Base-by-base conservation (phyloP, 1,140 invertebrate species). In the Dendroctonus ponderosae region DNA sequence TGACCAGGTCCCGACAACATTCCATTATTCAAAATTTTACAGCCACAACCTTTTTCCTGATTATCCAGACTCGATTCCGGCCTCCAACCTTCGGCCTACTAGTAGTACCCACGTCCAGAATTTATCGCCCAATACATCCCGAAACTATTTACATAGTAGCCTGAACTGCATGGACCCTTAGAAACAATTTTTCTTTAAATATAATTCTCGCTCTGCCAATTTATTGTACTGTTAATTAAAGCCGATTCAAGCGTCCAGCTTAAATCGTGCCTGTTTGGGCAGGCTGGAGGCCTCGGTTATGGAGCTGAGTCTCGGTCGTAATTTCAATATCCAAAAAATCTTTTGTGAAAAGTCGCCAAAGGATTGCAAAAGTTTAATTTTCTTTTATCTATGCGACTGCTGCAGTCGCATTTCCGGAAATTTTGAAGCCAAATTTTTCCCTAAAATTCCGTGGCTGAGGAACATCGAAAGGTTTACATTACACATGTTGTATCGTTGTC, bases 341-440 rank as follows among this genome's bases (percentile, higher is more conserved):
- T 65, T 74, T 76, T 75, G 69, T 77, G 76, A 72, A 72, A 54
- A 70, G 72, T 67, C 68, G 77, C 77, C 77, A 77, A 79, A 79
- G 76, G 70, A 72, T 74, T 79, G 77, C 63, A 59, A 74, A 67
- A 60, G 60, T 73, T 78, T 76, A 73, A 62, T 63, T 58, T 42
- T 44, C 37, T 68, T 49, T 12, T 76, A 79, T 79, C 75, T 68
- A 76, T 76, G 71, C 75, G 66, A 65, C 73, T 65, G 67, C 52
- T 42, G 39, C 58, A 73, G 75, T 69, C 68, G 71, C 71, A 79
- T 79, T 78, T 77, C 75, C 77, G 71, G 77, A 77, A 79, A 79
- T 79, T 79, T 79, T 72, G 77, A 78, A 74, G 76, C 76, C 77
- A 74, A 77, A 78, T 72, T 72, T 64, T 70, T 26, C 26, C 26